Evolutionary conservation across 2,113 vertebrate species (phyloP).

Genomic region (Haemorhous mexicanus): DNA sequence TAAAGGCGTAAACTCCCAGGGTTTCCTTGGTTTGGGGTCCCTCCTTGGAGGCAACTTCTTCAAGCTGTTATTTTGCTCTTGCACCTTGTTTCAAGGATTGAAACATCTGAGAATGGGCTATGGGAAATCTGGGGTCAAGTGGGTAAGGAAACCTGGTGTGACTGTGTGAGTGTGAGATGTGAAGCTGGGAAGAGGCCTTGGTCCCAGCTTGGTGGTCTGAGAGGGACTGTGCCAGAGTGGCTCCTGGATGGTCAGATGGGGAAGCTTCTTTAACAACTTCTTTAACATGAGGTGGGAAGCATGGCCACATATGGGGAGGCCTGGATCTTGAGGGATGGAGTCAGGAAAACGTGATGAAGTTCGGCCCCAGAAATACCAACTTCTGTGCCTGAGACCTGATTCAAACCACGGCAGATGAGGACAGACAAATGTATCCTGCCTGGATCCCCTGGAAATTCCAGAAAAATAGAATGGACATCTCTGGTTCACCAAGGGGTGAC

Average conservation of each 20-base stretch:
- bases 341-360: background rate
- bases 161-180: background rate
- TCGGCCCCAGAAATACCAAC: background rate
- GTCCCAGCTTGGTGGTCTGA: accelerated
- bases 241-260: background rate
- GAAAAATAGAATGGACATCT: background rate
- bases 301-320: background rate
- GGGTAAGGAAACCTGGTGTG: background rate
- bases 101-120: background rate
- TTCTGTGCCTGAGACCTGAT: background rate
- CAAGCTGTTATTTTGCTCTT: background rate
- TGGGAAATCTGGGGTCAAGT: background rate
- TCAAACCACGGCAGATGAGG: background rate
- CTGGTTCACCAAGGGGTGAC: background rate
- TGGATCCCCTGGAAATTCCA: background rate
- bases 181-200: background rate
- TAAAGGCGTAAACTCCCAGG: background rate
- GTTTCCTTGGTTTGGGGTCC: background rate
- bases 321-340: background rate
- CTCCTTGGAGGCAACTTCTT: background rate
- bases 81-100: accelerated
- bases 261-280: background rate
- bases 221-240: background rate
- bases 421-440: background rate
- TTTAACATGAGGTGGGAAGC: background rate